A percentile compares a stretch with the other conserved stretches of the same genome.
These are phyloP conservation scores for Proterorhinus semilunaris DNA, from an alignment of 2,113 vertebrate species.

Conservation along the genomic window DNA sequence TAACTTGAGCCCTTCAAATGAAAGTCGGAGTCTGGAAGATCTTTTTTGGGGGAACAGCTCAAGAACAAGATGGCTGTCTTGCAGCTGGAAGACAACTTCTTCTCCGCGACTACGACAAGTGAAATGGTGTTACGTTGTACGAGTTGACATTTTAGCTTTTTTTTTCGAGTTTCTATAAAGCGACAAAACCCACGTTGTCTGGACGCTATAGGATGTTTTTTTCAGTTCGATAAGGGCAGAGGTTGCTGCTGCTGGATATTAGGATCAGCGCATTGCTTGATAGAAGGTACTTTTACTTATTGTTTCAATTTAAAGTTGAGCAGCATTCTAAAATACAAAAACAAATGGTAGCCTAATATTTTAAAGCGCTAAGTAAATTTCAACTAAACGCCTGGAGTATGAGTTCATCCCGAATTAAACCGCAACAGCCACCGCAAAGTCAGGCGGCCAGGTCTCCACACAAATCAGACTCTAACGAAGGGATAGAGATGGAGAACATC, in stretches of 20 bases:
- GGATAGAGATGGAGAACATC: slow-evolving; percentile 80
- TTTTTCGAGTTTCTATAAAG: no score
- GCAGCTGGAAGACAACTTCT: slow-evolving; percentile 42
- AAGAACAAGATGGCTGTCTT: slow-evolving; percentile 81
- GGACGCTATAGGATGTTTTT: not conserved
- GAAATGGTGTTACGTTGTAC: not conserved
- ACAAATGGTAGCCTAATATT: not conserved
- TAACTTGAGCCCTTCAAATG: slow-evolving; percentile 64
- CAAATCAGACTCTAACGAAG: slow-evolving; percentile 61
- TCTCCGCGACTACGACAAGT: slow-evolving; percentile 37
- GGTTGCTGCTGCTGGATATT: not conserved
- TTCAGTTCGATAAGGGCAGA: slow-evolving; percentile 12
- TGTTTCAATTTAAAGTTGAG: no score
- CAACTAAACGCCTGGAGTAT: slow-evolving; percentile 48
- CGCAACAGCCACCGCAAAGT: slow-evolving; percentile 65
- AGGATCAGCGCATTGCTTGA: not conserved
- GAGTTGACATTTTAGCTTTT: not conserved
- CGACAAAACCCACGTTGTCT: not conserved
- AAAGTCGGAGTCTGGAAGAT: slow-evolving; percentile 18
- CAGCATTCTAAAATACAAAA: not conserved
- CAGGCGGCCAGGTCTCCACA: slow-evolving; percentile 52
- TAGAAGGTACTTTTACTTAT: no score
- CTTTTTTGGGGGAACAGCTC: slow-evolving; percentile 47
- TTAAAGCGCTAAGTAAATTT: not conserved
- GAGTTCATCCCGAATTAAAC: slow-evolving; percentile 75